Evolutionary conservation across 2,797 vertebrate species (phyloP), one percentile per base, ranked within the genome.

Genomic region (Paratrypauchen microcephalus): DNA sequence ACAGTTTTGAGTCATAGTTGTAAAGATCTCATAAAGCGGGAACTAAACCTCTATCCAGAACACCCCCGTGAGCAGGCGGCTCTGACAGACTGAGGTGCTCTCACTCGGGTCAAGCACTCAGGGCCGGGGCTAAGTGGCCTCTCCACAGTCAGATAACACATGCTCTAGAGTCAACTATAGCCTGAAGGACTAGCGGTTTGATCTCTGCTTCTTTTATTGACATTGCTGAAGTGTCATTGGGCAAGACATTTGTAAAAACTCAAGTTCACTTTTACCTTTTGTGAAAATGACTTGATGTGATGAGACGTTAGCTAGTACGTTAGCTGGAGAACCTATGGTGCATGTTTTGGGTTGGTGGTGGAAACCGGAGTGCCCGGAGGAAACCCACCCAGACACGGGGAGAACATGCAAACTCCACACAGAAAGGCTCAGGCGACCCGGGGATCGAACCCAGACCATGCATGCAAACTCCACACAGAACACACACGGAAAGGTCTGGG

Each of bases 141-240:
- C 61, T 64, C 41, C 39, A 64, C 39, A 47, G 3, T 61, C 8
- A 41, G 59, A 61, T 32, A 39, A 60, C 32, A 57, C 30, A 24
- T 13, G 13, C 39, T 4, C 12, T 15, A 15, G 12, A 45, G 41
- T 45, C 41, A 4, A 18, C 2, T 18, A 6, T 28, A 23, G 23
- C 41, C 39, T 26, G 41, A 47, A 26, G 32, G 15, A 45, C 41
- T 26, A 12, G 36, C 0, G 6, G 61, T 64, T 64, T 64, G 61
- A 64, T 26, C 23, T 41, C 23, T 19, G 61, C 23, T 26, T 45
- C 19, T 24, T 16, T 23, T 39, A 2, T 41, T 41, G n/a, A 23
- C 19, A 45, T 41, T 41, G 19, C 19, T 64, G 41, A 64, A 64
- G 61, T 64, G 61, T 26, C 39, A 36, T 39, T 45, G 39, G 39